Evolutionary conservation across 2,113 vertebrate species (phyloP).

Genomic region (Atherinomorus stipes): DNA sequence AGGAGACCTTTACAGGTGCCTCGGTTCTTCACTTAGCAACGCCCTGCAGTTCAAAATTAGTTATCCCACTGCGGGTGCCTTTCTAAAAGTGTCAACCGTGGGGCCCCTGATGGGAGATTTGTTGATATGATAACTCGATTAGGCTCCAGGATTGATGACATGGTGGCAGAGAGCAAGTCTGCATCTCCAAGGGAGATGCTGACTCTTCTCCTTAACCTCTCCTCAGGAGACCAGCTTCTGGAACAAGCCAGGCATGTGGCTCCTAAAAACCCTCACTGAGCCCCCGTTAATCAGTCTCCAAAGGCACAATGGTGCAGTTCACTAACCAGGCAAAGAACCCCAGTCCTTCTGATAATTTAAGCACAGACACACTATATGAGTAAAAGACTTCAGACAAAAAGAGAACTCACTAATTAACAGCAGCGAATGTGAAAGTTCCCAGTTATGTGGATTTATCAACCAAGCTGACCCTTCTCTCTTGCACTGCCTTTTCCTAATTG

Average conservation of each 20-base stretch:
- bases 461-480: slow-evolving; percentile 29
- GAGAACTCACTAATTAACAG: slow-evolving; percentile 69
- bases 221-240: slow-evolving; percentile 68
- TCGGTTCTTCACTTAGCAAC: slow-evolving; percentile 82
- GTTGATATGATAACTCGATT: slow-evolving; percentile 94
- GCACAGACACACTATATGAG: slow-evolving; percentile 36
- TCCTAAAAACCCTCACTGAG: slow-evolving; percentile 58
- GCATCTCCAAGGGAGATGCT: slow-evolving; percentile 79
- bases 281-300: slow-evolving; percentile 58
- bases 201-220: slow-evolving; percentile 84
- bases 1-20: slow-evolving; percentile 83
- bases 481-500: slow-evolving; percentile 60
- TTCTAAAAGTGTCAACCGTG: slow-evolving; percentile 82
- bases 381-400: slow-evolving; percentile 60
- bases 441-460: slow-evolving; percentile 66
- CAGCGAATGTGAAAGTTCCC: slow-evolving; percentile 56
- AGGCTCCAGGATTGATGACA: slow-evolving; percentile 83
- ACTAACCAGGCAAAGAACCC: slow-evolving; percentile 50
- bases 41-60: slow-evolving; percentile 95
- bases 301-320: slow-evolving; percentile 46
- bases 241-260: slow-evolving; percentile 75
- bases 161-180: slow-evolving; percentile 74
- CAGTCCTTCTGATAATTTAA: slow-evolving; percentile 63
- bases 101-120: slow-evolving; percentile 80
- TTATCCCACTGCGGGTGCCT: slow-evolving; percentile 84